Evolutionary conservation across 1,140 invertebrate genomes (phyloP).

Genomic region (Drosophila pachea): DNA sequence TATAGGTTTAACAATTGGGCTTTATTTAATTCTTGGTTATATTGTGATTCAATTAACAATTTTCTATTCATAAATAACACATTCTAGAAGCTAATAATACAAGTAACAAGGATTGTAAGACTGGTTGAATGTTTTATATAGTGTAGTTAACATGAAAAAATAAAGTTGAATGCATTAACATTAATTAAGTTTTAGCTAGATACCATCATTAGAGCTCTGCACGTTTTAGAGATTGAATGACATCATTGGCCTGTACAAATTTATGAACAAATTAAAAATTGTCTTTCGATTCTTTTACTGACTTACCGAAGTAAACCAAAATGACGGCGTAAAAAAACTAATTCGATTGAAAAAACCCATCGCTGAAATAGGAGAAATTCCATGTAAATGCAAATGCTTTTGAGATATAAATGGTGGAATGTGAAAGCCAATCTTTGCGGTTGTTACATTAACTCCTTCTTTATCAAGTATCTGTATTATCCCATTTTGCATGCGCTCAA

Average conservation of each 20-base stretch:
- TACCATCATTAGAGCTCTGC: conserved; percentile 38
- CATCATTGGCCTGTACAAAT: conserved; percentile 34
- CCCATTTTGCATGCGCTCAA: conserved; percentile 54
- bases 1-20: too few species aligned
- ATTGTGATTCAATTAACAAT: too few species aligned
- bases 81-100: too few species aligned
- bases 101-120: too few species aligned
- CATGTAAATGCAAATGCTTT: conserved; percentile 91
- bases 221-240: conserved; percentile 10
- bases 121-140: too few species aligned
- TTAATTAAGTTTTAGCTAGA: too few species aligned
- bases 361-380: conserved; percentile 87
- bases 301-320: conserved; percentile 93
- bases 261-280: background rate
- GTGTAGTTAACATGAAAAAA: too few species aligned
- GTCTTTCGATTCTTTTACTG: background rate
- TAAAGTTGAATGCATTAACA: too few species aligned
- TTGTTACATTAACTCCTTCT: conserved; percentile 80
- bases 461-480: conserved; percentile 46
- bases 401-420: conserved; percentile 94
- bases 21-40: too few species aligned
- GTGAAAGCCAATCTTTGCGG: conserved; percentile 90
- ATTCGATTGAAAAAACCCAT: conserved; percentile 85
- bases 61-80: too few species aligned
- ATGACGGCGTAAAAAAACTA: conserved; percentile 87